Evolutionary conservation across 2,888 invertebrate species (phyloP).

Genomic region (Cotesia congregata): DNA sequence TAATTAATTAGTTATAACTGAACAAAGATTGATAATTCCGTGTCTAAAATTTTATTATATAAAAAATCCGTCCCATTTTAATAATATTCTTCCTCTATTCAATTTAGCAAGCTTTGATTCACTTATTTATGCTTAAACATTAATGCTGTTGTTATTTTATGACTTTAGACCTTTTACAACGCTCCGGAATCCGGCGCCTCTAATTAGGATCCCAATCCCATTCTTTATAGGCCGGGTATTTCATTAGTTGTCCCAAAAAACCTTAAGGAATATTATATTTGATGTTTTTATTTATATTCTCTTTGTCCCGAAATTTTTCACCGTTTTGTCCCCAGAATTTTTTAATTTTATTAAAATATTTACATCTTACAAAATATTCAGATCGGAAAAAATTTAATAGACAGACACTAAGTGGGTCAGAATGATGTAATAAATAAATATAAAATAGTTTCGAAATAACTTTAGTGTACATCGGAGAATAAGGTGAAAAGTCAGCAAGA

Average conservation of each 20-base stretch:
- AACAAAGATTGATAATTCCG: no score
- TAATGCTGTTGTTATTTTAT: slow-evolving; percentile 16
- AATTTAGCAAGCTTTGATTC: no score
- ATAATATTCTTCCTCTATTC: no score
- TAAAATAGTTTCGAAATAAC: background rate
- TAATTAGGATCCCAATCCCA: slow-evolving; percentile 31
- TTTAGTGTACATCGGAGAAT: background rate
- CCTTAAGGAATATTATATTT: background rate
- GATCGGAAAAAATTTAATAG: no score
- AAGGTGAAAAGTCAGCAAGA: slow-evolving; percentile 1
- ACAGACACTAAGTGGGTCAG: background rate
- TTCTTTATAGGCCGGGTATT: background rate
- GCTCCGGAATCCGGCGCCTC: slow-evolving; percentile 33
- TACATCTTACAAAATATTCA: background rate
- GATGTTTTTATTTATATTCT: background rate
- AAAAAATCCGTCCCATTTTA: no score
- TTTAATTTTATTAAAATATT: background rate
- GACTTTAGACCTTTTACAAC: slow-evolving; percentile 27
- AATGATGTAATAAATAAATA: background rate
- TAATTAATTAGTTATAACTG: no score
- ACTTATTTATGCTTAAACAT: background rate
- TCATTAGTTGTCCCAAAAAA: background rate
- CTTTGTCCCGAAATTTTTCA: background rate
- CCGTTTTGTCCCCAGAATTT: no score
- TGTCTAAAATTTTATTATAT: no score